Conservation (phyloP, 2,888 invertebrate genomes). For the Carcina quercana region DNA sequence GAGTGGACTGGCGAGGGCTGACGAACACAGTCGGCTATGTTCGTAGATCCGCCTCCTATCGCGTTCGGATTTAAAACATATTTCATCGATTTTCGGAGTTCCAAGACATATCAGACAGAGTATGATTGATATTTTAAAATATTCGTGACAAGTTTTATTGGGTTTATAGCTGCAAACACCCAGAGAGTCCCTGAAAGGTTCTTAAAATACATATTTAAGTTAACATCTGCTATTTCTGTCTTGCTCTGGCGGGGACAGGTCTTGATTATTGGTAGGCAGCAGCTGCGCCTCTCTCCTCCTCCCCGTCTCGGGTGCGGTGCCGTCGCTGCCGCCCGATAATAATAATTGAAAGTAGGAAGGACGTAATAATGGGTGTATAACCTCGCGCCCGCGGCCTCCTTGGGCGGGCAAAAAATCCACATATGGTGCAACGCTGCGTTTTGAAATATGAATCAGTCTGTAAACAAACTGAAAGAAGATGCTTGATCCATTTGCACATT, state of each 20-base stretch:
- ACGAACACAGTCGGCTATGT: constrained; percentile 52
- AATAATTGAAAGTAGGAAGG: constrained; percentile 75
- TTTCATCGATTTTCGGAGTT: no score
- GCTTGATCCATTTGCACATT: constrained; percentile 28
- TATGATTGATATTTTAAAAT: no score
- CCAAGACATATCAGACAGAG: no score
- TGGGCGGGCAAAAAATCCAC: constrained; percentile 74
- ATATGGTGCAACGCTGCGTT: constrained; percentile 42
- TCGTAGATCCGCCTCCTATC: constrained; percentile 73
- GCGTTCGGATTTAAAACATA: constrained; percentile 56
- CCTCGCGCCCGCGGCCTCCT: constrained; percentile 74
- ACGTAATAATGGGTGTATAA: constrained; percentile 75
- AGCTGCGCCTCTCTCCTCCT: constrained; percentile 75
- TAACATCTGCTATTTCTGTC: constrained; percentile 41
- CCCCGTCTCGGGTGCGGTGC: constrained; percentile 66
- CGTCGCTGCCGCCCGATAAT: constrained; percentile 70
- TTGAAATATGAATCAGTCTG: constrained; percentile 37
- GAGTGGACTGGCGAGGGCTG: constrained; percentile 51
- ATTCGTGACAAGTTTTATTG: no score
- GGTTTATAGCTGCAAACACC: no score
- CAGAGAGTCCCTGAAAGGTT: no score
- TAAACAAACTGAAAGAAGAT: constrained; percentile 52
- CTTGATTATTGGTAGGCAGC: constrained; percentile 76
- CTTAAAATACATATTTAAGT: constrained; percentile 13
- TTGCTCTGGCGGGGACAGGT: constrained; percentile 56